Base-by-base conservation (phyloP, 2,888 invertebrate genomes). In the Napeogenes sylphis region DNA sequence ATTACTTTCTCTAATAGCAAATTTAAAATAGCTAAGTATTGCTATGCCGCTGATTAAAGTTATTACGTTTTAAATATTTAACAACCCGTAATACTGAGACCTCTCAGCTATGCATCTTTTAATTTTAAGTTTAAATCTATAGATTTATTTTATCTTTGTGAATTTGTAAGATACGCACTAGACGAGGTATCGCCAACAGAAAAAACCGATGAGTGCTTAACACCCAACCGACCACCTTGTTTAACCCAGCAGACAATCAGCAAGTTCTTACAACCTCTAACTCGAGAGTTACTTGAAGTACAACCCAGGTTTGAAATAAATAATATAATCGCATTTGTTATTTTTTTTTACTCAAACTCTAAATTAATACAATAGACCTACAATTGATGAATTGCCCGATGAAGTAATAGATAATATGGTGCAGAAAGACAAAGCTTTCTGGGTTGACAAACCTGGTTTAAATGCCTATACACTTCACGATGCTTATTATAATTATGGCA, bases 381-480 rank as follows among this genome's bases (percentile, higher is more conserved):
- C 82, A 30, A 79, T 87, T 64, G 72, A 79, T n/a, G 92, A 92
- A 69, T 68, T 87, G 14, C 84, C 91, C 0, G 86, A 87, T 46
- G 73, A 84, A 8, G 89, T 88, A 0, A 81, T 92, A 57, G 83
- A 92, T 2, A 78, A 80, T 8, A 91, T 92, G 92, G 84, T 91
- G 5, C 69, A 77, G 12, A 83, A 77, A 38, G 90, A 87, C 46
- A 91, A 87, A 69, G 92, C 91, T 0, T 88, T 84, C 66, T 92
- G 92, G 92, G 91, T 93, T 0, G 89, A 89, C 71, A 89, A 88
- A 70, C 92, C 92, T 3, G 92, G 92, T 0, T 75, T 81, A 33
- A 91, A 92, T 70, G 92, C 91, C 5, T 91, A 91, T 63, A 85
- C 84, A 0, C 73, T 92, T 3, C 87, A 92, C 62, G 91, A 92